Conservation (phyloP, 1,140 invertebrate species). For the Holotrichia oblita region DNA sequence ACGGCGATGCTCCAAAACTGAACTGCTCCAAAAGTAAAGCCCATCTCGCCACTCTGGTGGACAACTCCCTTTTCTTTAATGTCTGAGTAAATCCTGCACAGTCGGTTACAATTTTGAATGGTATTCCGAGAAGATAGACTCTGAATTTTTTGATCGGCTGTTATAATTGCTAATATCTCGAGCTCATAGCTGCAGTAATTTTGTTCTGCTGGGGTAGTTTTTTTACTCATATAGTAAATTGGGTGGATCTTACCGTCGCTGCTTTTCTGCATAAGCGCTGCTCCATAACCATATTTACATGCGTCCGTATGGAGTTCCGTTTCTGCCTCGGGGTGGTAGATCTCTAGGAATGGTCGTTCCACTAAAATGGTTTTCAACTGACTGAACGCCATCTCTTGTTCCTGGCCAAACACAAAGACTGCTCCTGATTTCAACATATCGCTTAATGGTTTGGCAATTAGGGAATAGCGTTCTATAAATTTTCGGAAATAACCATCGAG, state of each 20-base stretch:
- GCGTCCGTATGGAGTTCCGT: slow-evolving; percentile 21
- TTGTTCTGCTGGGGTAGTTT: not conserved
- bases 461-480: not conserved
- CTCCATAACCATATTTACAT: slow-evolving; percentile 13
- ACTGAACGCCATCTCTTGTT: not conserved
- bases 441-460: slow-evolving; percentile 15
- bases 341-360: not conserved
- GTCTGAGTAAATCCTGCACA: slow-evolving; percentile 56
- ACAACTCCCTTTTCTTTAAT: slow-evolving; percentile 53
- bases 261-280: slow-evolving; percentile 2
- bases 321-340: not conserved
- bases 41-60: slow-evolving; percentile 50
- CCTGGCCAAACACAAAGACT: not conserved
- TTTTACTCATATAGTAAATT: not conserved
- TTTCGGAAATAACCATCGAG: slow-evolving; percentile 12
- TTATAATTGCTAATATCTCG: not conserved
- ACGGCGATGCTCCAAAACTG: slow-evolving; percentile 20
- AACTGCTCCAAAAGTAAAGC: slow-evolving; percentile 55
- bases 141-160: slow-evolving; percentile 58
- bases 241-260: not conserved
- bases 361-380: not conserved
- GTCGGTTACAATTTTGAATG: slow-evolving; percentile 62
- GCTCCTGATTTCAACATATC: not conserved
- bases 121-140: slow-evolving; percentile 62
- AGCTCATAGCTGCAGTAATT: slow-evolving; percentile 51